Conservation (phyloP, 2,113 vertebrate species). For the Propithecus coquereli region DNA sequence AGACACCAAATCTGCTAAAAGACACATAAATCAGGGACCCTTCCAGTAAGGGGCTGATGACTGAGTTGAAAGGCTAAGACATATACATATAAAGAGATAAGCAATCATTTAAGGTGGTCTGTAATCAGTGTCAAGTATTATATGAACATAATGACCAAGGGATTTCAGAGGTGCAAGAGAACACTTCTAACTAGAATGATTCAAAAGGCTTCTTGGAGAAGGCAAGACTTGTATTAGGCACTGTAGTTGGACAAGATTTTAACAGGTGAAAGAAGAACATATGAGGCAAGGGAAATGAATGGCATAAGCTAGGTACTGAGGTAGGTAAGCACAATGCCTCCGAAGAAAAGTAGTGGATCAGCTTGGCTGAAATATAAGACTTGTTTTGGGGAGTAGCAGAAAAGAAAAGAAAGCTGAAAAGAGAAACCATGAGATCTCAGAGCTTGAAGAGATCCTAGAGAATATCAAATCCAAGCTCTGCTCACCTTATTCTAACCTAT, state of each 20-base stretch:
- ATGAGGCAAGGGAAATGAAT: background rate
- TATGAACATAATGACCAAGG: constrained; percentile 3
- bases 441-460: background rate
- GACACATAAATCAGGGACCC: background rate
- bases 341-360: background rate
- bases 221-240: background rate
- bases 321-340: background rate
- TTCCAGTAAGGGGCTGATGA: background rate
- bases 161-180: constrained; percentile 4
- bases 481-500: background rate
- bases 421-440: background rate
- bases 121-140: constrained; percentile 16
- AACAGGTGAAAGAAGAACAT: background rate
- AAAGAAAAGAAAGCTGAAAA: background rate
- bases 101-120: background rate
- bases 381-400: background rate
- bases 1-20: background rate
- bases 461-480: constrained; percentile 32
- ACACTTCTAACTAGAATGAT: background rate
- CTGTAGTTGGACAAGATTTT: constrained; percentile 18
- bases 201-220: background rate
- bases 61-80: constrained; percentile 30
- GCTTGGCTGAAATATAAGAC: background rate
- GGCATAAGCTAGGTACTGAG: background rate
- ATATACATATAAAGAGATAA: background rate